These are phyloP conservation scores for Stomatorhinus walkeri DNA, from an alignment of 2,797 vertebrate species.

Conservation along the genomic window DNA sequence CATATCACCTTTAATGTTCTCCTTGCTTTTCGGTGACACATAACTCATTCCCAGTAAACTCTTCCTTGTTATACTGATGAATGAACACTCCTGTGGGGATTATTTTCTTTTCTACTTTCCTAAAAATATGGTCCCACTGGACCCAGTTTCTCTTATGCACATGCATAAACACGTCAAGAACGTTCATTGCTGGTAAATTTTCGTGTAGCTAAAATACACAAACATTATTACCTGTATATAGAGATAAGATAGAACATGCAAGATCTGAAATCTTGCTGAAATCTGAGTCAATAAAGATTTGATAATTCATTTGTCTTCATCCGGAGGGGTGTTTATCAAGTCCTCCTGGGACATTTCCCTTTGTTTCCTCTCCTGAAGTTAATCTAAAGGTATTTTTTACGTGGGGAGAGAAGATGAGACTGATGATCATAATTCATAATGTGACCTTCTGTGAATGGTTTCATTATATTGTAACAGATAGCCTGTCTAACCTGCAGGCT, in stretches of 20 bases:
- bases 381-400: background rate
- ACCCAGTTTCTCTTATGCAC: background rate
- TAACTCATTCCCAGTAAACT: background rate
- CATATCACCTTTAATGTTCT: background rate
- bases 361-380: background rate
- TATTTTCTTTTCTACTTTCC: background rate
- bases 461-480: conserved; percentile 23
- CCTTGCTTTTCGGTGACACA: background rate
- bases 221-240: background rate
- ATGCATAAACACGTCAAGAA: background rate
- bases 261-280: background rate
- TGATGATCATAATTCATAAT: conserved; percentile 25
- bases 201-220: background rate
- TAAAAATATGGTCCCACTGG: background rate
- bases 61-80: background rate
- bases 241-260: background rate
- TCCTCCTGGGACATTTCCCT: background rate
- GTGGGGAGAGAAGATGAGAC: background rate
- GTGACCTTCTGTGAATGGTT: conserved; percentile 9
- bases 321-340: background rate
- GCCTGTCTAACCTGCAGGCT: conserved; percentile 32
- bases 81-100: background rate
- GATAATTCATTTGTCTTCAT: conserved; percentile 2
- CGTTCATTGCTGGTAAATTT: background rate
- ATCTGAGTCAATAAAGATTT: background rate